Conservation (phyloP, 2,888 invertebrate species). For the Eugnorisma glareosa region DNA sequence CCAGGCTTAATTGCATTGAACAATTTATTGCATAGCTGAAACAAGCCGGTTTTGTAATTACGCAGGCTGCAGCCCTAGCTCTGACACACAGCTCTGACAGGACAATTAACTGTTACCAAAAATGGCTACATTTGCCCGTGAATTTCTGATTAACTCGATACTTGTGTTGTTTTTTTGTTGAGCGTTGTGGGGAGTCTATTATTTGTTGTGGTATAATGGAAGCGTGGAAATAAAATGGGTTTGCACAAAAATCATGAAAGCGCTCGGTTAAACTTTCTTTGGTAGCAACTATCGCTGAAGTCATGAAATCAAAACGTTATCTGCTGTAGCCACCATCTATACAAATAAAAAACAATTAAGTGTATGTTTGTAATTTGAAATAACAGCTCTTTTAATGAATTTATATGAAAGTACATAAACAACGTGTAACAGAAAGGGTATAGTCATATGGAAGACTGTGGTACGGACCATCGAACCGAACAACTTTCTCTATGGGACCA, state of each 20-base stretch:
- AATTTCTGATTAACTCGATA: slow-evolving; percentile 52
- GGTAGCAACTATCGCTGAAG: not conserved
- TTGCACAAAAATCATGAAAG: not conserved
- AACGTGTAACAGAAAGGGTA: too few relatives aligned
- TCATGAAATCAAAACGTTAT: not conserved
- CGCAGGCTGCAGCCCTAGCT: slow-evolving; percentile 65
- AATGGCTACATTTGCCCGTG: slow-evolving; percentile 64
- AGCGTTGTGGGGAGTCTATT: not conserved
- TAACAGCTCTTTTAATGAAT: too few relatives aligned
- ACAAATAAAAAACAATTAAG: too few relatives aligned
- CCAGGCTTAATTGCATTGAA: slow-evolving; percentile 78
- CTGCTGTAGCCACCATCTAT: too few relatives aligned
- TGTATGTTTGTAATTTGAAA: too few relatives aligned
- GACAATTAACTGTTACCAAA: slow-evolving; percentile 75
- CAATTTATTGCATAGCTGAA: slow-evolving; percentile 81
- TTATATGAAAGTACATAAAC: too few relatives aligned
- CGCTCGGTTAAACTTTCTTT: not conserved
- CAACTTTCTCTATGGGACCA: too few relatives aligned
- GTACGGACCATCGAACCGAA: too few relatives aligned
- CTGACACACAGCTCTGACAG: slow-evolving; percentile 75
- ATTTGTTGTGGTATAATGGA: not conserved
- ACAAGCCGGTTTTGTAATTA: slow-evolving; percentile 77
- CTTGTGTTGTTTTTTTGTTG: slow-evolving; percentile 30
- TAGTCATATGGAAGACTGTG: too few relatives aligned
- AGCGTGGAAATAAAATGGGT: not conserved